Conservation (phyloP, 2,888 invertebrate species). For the Zygothrica quintamaculata region DNA sequence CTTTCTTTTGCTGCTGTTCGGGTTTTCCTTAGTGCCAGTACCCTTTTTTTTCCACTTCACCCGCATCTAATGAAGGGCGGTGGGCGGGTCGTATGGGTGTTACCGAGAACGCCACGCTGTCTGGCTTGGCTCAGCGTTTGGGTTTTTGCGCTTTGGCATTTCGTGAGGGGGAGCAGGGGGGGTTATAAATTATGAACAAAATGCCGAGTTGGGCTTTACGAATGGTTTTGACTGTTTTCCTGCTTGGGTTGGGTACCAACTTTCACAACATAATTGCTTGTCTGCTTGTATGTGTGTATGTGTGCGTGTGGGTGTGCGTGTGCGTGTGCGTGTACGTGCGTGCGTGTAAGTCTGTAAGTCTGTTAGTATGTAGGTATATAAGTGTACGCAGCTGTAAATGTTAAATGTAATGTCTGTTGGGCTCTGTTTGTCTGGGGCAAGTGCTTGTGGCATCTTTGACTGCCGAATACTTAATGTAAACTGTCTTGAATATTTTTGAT, state of each 20-base stretch:
- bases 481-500: conserved; percentile 14
- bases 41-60: conserved; percentile 53
- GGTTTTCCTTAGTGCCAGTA: conserved; percentile 34
- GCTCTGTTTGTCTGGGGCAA: conserved; percentile 13
- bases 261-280: conserved; percentile 70
- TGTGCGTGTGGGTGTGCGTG: conserved; percentile 8
- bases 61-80: neutral
- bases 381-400: conserved; percentile 39
- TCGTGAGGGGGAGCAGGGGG: too few relatives aligned
- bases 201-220: conserved; percentile 31
- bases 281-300: conserved; percentile 19
- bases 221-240: conserved; percentile 22
- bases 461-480: conserved; percentile 43
- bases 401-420: conserved; percentile 38
- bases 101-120: conserved; percentile 68
- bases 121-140: conserved; percentile 47
- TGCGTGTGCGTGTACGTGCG: conserved; percentile 5
- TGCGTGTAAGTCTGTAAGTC: conserved; percentile 7
- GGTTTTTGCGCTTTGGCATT: conserved; percentile 36
- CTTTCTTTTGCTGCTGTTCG: conserved; percentile 9
- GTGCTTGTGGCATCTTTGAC: conserved; percentile 46
- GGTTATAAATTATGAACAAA: conserved; percentile 76
- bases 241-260: conserved; percentile 13
- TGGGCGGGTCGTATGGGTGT: too few relatives aligned
- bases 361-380: conserved; percentile 3